Evolutionary conservation across 2,113 vertebrate species (phyloP).

Genomic region (Pelmatolapia mariae): DNA sequence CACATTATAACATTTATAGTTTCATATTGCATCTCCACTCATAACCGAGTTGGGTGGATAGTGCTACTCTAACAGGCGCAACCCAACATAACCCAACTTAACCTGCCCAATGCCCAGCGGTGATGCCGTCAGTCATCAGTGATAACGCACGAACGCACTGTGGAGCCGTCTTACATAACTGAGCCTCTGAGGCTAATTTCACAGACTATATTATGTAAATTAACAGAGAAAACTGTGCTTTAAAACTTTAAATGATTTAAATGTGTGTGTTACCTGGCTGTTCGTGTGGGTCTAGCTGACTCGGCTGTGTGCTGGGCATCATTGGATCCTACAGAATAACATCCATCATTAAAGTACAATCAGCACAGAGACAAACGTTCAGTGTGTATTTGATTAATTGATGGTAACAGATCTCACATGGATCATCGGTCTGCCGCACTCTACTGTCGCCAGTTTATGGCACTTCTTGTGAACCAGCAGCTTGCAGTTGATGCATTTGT

Average conservation of each 20-base stretch:
- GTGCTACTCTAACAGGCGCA: neutral
- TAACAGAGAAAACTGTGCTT: neutral
- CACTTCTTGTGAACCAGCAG: constrained; percentile 98
- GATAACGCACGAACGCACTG: neutral
- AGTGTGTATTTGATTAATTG: neutral
- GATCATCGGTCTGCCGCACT: constrained; percentile 83
- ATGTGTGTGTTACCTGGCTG: constrained; percentile 74
- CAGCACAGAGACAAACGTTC: neutral
- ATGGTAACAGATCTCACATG: constrained; percentile 40
- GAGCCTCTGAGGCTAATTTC: neutral
- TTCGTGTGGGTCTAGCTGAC: constrained; percentile 79
- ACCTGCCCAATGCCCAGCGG: neutral
- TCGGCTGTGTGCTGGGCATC: constrained; percentile 72
- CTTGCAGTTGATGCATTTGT: constrained; percentile 99
- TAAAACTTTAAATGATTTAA: neutral
- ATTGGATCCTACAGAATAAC: constrained; percentile 79
- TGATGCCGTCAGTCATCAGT: neutral
- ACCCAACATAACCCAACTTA: neutral
- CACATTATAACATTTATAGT: neutral
- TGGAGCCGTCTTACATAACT: neutral
- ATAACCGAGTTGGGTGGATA: neutral
- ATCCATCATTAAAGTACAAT: neutral
- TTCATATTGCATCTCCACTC: neutral
- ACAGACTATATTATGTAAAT: neutral
- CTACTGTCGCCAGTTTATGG: constrained; percentile 89